Evolutionary conservation across 2,888 invertebrate species (phyloP).

Genomic region (Lepetodrilus schrolli): DNA sequence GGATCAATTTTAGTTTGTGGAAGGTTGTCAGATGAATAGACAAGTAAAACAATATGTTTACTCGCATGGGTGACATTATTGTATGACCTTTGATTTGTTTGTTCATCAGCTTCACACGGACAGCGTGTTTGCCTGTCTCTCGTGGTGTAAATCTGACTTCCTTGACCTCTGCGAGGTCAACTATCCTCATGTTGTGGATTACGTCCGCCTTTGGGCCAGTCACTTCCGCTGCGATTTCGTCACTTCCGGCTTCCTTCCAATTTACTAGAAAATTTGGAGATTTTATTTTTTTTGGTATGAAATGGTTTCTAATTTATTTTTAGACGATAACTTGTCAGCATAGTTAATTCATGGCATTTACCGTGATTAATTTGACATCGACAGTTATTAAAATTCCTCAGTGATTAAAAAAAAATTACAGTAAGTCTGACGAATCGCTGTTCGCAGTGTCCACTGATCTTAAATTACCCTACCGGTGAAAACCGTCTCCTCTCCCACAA

Average conservation of each 20-base stretch:
- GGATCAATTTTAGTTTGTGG: too few species aligned
- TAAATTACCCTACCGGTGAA: slow-evolving; percentile 68
- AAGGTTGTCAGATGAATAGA: too few species aligned
- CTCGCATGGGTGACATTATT: too few species aligned
- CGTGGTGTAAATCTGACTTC: slow-evolving; percentile 78
- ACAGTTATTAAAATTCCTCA: too few species aligned
- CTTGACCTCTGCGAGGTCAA: slow-evolving; percentile 77
- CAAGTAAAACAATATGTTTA: too few species aligned
- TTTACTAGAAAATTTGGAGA: slow-evolving; percentile 18
- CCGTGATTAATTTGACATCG: too few species aligned
- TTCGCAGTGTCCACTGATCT: not conserved
- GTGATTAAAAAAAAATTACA: too few species aligned
- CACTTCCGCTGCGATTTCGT: slow-evolving; percentile 25
- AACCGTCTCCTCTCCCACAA: slow-evolving; percentile 75
- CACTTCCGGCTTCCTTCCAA: not conserved
- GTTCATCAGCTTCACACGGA: slow-evolving; percentile 95
- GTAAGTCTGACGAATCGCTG: too few species aligned
- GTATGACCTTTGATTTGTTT: slow-evolving; percentile 83
- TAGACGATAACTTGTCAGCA: too few species aligned
- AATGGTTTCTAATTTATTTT: too few species aligned
- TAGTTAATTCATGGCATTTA: too few species aligned
- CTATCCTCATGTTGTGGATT: slow-evolving; percentile 33
- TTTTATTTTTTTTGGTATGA: too few species aligned
- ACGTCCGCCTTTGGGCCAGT: not conserved
- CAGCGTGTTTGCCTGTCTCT: slow-evolving; percentile 80